phyloP scores from a whole-genome alignment of 2,888 invertebrate species.

The Gerris lacustris region DNA sequence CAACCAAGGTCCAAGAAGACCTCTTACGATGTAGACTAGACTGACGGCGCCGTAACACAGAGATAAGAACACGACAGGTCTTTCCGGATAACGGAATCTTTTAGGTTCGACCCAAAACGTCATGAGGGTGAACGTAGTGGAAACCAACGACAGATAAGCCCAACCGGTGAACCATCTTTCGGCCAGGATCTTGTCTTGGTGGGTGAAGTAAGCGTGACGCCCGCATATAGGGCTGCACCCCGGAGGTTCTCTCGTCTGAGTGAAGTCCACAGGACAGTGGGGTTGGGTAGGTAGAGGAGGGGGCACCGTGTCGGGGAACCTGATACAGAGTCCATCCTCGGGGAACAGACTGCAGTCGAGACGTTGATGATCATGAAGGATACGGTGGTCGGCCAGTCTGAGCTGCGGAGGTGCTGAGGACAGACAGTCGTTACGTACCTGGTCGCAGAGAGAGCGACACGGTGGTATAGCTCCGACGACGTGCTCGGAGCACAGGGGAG shows the following conservation, averaged over 20 bases:
- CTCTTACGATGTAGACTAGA: conserved; percentile 57
- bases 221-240: conserved; percentile 50
- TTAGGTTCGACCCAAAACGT: conserved; percentile 83
- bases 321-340: conserved; percentile 65
- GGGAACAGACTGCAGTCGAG: conserved; percentile 43
- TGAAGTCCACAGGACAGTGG: conserved; percentile 34
- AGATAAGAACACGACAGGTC: conserved; percentile 80
- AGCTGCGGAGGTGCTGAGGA: not conserved
- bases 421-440: conserved; percentile 56
- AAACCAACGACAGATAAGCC: conserved; percentile 63
- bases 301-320: conserved; percentile 38
- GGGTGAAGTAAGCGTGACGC: conserved; percentile 53
- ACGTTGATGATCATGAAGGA: not conserved
- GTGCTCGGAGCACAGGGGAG: conserved; percentile 81
- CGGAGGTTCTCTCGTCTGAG: conserved; percentile 35
- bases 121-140: conserved; percentile 68
- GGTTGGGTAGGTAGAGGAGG: conserved; percentile 26
- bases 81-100: conserved; percentile 82
- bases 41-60: conserved; percentile 74
- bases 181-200: conserved; percentile 45
- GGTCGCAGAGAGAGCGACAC: conserved; percentile 73
- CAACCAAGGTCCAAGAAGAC: conserved; percentile 43
- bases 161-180: conserved; percentile 58
- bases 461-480: conserved; percentile 73
- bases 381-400: not conserved